Base-by-base conservation (phyloP, 2,888 invertebrate genomes). In the Microctonus aethiopoides region DNA sequence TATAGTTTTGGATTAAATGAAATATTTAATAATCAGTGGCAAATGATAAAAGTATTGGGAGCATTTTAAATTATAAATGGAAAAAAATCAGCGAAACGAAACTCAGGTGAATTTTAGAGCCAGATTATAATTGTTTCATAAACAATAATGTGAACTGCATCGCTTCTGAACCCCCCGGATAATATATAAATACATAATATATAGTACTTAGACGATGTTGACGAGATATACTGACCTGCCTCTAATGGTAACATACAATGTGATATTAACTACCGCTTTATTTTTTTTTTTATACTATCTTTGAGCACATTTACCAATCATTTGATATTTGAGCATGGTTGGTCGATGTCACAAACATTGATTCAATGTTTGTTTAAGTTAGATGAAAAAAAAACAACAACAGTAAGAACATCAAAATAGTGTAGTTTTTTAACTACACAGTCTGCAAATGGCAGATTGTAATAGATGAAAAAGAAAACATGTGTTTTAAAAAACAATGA, bases 401-500 rank as follows among this genome's bases (percentile, higher is more conserved):
- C 41, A 20, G 57, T 63, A 63, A 57, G 34, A 62, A 67, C 61
- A 64, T n/a, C n/a, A n/a, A n/a, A n/a, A n/a, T n/a, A n/a, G n/a
- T n/a, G n/a, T n/a, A n/a, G n/a, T n/a, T n/a, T n/a, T n/a, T n/a
- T 72, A 65, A 41, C 20, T 29, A 63, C 41, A 54, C 68, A 61
- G 39, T 59, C 3, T 51, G 68, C 63, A 57, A 34, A 22, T 51
- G 26, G 6, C 62, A 57, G 22, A 57, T 24, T 32, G 39, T 57
- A 34, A 7, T 65, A 62, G 22, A 57, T 46, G 41, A 56, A 13
- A 7, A 62, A 62, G 34, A 13, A 61, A 59, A 79, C 75, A 79
- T 80, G 78, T 79, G 79, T 80, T 76, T 76, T 74, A 78, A 68
- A 16, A 72, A 81, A 78, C 78, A 79, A 80, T 75, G 72, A 71